phyloP scores from a whole-genome alignment of 2,113 vertebrate genomes.

The Brachyistius frenatus region DNA sequence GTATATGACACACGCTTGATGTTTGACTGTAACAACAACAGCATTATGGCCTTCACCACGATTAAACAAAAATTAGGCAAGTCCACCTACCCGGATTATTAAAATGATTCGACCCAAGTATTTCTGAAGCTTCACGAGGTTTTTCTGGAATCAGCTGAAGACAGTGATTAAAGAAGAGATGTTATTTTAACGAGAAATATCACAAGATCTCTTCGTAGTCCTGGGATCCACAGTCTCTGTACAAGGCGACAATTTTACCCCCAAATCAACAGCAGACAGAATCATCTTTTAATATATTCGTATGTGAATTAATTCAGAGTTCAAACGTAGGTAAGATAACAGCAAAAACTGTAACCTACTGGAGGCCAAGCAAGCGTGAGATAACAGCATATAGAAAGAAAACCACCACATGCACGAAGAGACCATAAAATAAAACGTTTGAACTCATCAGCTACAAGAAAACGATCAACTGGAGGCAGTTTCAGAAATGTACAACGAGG shows the following conservation, averaged over 20 bases:
- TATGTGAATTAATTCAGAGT: background rate
- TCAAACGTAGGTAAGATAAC: background rate
- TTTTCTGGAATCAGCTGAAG: constrained; percentile 5
- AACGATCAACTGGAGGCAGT: too few relatives aligned
- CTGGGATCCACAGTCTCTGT: background rate
- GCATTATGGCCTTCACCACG: constrained; percentile 37
- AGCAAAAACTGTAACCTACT: constrained; percentile 10
- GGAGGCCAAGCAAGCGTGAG: constrained; percentile 42
- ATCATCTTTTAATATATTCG: background rate
- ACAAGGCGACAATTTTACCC: background rate
- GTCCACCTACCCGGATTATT: too few relatives aligned
- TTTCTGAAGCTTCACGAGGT: background rate
- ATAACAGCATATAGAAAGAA: constrained; percentile 27
- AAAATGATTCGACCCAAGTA: background rate
- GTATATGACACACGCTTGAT: constrained; percentile 17
- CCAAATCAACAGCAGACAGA: background rate
- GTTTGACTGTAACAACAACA: constrained; percentile 38
- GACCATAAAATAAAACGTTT: too few relatives aligned
- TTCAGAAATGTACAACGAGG: too few relatives aligned
- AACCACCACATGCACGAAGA: background rate
- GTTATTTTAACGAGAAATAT: constrained; percentile 24
- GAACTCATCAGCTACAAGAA: too few relatives aligned
- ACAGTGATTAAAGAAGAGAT: background rate
- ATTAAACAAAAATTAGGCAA: constrained; percentile 9
- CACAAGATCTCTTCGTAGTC: background rate